Percentiles rank a stretch among this genome's conserved stretches.
Conservation (phyloP, 2,113 vertebrate species). For the Labeo catla region DNA sequence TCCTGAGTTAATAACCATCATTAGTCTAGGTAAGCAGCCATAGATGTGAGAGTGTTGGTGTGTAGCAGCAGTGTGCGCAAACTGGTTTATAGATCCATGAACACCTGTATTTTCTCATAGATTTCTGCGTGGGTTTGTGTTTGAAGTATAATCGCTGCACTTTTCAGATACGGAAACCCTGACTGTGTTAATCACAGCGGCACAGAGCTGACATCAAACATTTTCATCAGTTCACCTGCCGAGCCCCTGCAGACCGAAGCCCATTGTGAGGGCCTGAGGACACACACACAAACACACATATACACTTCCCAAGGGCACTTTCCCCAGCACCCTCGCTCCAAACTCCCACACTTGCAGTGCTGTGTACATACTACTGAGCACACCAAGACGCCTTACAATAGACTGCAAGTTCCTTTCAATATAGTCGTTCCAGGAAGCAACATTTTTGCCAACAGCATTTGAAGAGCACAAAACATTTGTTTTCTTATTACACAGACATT, state of each 20-base stretch:
- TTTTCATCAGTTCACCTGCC: slow-evolving; percentile 62
- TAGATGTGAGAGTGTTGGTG: neutral
- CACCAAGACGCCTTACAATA: neutral
- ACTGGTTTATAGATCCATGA: slow-evolving; percentile 19
- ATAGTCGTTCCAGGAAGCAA: neutral
- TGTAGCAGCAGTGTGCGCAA: slow-evolving; percentile 11
- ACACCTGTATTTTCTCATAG: slow-evolving; percentile 34
- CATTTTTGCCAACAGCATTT: neutral
- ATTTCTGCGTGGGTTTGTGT: slow-evolving; percentile 34
- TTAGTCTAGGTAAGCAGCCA: slow-evolving; percentile 2
- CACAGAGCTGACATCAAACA: slow-evolving; percentile 72
- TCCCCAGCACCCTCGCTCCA: slow-evolving; percentile 3
- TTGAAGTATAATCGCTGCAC: slow-evolving; percentile 41
- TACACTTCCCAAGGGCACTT: slow-evolving; percentile 64
- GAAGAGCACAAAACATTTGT: neutral
- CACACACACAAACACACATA: slow-evolving; percentile 15
- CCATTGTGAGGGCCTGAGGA: slow-evolving; percentile 20
- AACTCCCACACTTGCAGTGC: slow-evolving; percentile 6
- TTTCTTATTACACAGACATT: neutral
- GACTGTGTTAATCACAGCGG: slow-evolving; percentile 74
- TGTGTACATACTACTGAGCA: neutral
- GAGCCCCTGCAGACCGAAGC: slow-evolving; percentile 45
- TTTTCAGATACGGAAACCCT: slow-evolving; percentile 59
- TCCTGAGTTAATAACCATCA: slow-evolving; percentile 26
- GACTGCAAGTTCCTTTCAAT: neutral